Percentiles rank a stretch among this genome's conserved stretches.
These are phyloP conservation scores for Elysia crispata DNA, from an alignment of 2,888 invertebrate species.

Conservation along the genomic window DNA sequence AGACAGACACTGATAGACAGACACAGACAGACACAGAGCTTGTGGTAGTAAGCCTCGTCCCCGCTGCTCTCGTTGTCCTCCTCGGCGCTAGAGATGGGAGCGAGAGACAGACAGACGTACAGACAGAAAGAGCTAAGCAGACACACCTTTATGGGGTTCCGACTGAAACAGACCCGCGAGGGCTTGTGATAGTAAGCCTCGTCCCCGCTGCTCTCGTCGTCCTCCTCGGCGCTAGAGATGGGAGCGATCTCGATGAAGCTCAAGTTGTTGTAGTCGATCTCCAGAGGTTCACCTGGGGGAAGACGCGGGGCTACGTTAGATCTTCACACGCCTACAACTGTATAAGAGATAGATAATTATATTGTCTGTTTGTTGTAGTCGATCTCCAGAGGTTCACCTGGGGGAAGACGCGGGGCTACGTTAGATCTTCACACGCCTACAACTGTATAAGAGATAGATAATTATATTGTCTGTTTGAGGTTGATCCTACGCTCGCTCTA, in stretches of 20 bases:
- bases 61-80: conserved; percentile 58
- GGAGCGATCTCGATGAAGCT: conserved; percentile 51
- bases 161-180: conserved; percentile 70
- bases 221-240: conserved; percentile 50
- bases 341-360: no score
- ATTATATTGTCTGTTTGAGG: conserved; percentile 3
- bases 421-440: neutral
- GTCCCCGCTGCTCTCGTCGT: conserved; percentile 58
- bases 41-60: conserved; percentile 61
- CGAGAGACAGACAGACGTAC: no score
- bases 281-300: conserved; percentile 43
- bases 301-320: neutral
- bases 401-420: neutral
- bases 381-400: conserved; percentile 46
- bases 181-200: conserved; percentile 63
- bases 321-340: neutral
- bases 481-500: conserved; percentile 46
- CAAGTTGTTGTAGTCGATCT: conserved; percentile 48
- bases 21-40: conserved; percentile 69
- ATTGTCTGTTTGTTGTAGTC: conserved; percentile 39
- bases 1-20: conserved; percentile 58
- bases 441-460: no score
- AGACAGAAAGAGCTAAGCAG: no score
- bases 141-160: conserved; percentile 71
- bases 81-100: conserved; percentile 49